Evolutionary conservation across 2,888 invertebrate species (phyloP), one percentile per base, ranked within the genome.

Genomic region (Pristionchus maxplancki): DNA sequence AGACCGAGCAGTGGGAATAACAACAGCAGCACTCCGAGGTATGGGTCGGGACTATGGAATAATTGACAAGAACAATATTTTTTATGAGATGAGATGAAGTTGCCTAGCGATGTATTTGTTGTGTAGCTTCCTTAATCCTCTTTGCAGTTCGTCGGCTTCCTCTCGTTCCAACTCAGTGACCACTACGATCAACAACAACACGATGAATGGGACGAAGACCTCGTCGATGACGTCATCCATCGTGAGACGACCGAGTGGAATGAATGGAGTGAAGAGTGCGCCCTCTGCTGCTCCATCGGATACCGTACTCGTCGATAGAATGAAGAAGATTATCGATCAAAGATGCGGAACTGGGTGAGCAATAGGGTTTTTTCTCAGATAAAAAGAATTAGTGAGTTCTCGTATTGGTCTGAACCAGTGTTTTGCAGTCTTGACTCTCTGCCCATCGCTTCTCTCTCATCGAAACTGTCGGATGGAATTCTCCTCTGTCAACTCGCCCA

Each of bases 401-500:
- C n/a, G n/a, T n/a, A n/a, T n/a, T n/a, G n/a, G n/a, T n/a, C n/a
- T n/a, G n/a, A n/a, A n/a, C n/a, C n/a, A n/a, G n/a, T n/a, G n/a
- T n/a, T n/a, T n/a, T n/a, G n/a, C 53, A 87, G 87, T 87, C 50
- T 87, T 24, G 34, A 37, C 31, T 37, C 48, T 20, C 50, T 50
- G 8, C 50, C 87, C 0, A 40, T 74, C 28, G 1, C 87, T 31
- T 87, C 87, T 20, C 71, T 87, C 34, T 87, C 87, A 0, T 71
- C 88, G 11, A 15, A 20, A 28, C 88, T 88, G 1, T 53, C 88
- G 3, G 88, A 88, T 44, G 88, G 88, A 58, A 44, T 88, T 58
- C 37, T 88, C 20, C 88, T 88, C 40, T 88, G 88, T 34, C 88
- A 62, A 88, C 44, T 88, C 17, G 88, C 78, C 40, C 24, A 88